Evolutionary conservation across 1,140 invertebrate genomes (phyloP).

Genomic region (Drosophila dunni): DNA sequence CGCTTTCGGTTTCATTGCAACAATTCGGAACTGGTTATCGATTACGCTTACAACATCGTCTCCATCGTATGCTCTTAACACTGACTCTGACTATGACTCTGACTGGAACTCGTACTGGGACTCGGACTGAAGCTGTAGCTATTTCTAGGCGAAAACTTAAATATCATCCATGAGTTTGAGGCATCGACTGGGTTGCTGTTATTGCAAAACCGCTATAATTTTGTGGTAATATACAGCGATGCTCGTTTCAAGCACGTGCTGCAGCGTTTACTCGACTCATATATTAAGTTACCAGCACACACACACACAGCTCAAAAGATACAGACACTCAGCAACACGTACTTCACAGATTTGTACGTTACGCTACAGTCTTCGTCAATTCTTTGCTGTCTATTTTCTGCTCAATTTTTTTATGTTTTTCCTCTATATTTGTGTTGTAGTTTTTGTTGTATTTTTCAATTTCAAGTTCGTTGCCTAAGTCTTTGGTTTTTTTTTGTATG

Average conservation of each 20-base stretch:
- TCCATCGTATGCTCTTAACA: conserved; percentile 12
- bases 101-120: neutral
- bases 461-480: conserved; percentile 81
- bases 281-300: conserved; percentile 71
- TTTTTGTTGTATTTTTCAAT: conserved; percentile 69
- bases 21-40: conserved; percentile 82
- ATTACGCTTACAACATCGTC: conserved; percentile 66
- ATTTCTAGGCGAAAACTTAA: conserved; percentile 77
- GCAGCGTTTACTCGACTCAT: conserved; percentile 78
- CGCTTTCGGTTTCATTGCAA: conserved; percentile 82
- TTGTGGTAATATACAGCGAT: conserved; percentile 81
- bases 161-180: conserved; percentile 64
- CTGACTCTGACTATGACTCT: neutral
- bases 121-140: conserved; percentile 29
- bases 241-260: conserved; percentile 81
- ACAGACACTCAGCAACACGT: conserved; percentile 69
- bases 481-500: conserved; percentile 50
- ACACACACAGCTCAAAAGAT: conserved; percentile 38
- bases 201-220: conserved; percentile 81
- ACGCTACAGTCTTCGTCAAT: conserved; percentile 64
- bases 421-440: conserved; percentile 34
- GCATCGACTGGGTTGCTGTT: conserved; percentile 50
- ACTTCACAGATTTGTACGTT: conserved; percentile 81
- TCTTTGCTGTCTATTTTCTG: conserved; percentile 38
- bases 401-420: conserved; percentile 38